Percentiles rank a stretch among this genome's conserved stretches.
These are phyloP conservation scores for Passer domesticus DNA, from an alignment of 2,113 vertebrate species.

Conservation along the genomic window DNA sequence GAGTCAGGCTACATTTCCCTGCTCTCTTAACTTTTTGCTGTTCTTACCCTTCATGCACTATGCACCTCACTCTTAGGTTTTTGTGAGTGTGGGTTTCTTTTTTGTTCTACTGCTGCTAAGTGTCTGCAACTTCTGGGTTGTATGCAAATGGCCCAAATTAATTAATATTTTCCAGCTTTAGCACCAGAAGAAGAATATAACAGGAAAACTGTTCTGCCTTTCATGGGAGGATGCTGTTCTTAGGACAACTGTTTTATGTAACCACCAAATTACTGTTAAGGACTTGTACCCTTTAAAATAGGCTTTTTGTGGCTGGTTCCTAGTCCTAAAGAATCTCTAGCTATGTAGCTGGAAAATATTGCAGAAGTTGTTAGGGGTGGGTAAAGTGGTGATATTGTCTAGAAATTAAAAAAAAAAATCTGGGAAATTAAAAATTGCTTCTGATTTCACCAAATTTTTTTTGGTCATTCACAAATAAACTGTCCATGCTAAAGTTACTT, in stretches of 20 bases:
- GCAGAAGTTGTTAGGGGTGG: rapidly evolving
- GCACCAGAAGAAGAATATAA: neutral
- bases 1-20: neutral
- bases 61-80: neutral
- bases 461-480: neutral
- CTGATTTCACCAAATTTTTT: neutral
- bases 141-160: neutral
- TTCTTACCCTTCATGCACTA: neutral
- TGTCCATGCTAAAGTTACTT: neutral
- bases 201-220: neutral
- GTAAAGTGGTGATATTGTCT: rapidly evolving
- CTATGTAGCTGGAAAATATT: neutral
- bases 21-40: neutral
- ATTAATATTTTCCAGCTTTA: neutral
- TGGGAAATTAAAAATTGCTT: neutral
- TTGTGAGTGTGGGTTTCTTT: neutral
- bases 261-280: neutral
- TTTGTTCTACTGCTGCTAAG: neutral
- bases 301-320: neutral
- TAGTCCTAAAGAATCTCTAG: neutral
- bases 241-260: neutral
- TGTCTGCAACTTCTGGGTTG: neutral
- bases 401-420: neutral
- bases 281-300: neutral
- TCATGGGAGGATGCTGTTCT: neutral